Evolutionary conservation across 2,113 vertebrate genomes (phyloP), one percentile per base, ranked within the genome.

Genomic region (Menidia beryllina): DNA sequence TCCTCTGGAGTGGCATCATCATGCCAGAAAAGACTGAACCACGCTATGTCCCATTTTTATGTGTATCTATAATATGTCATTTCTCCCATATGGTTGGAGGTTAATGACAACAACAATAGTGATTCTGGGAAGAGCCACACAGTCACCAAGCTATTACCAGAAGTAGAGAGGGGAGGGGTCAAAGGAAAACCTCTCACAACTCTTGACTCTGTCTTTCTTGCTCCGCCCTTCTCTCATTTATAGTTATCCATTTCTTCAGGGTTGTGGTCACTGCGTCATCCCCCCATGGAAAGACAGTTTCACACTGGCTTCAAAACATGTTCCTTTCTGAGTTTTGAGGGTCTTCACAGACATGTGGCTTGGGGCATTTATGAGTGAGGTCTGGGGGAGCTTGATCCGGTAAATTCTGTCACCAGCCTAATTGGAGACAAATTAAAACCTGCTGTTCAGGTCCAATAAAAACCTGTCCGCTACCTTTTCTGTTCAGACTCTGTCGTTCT

Each of bases 341-440:
- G 76, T 86, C 66, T 62, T 70, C 56, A 72, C 52, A 56, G 59
- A 68, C 65, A 64, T 54, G 21, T 5, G 48, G 52, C 45, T 49
- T 34, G 27, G 49, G 69, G 70, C 53, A 72, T 88, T 86, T 83
- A 85, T 72, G 84, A 86, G 72, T 78, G 67, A 86, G 71, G 77
- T 81, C 68, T 57, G 57, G 25, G 63, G 71, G 69, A 84, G 67
- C 34, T 72, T 81, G 77, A 86, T 91, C 85, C 70, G 78, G 87
- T 92, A 92, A 93, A 92, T 90, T 77, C 87, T 92, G 91, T 92
- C 86, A 92, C 90, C 83, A 56, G 79, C 83, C 89, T 92, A 92
- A 92, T 90, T 92, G 86, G 79, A 83, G 84, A 82, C 84, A 91
- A 92, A 92, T 91, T 88, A 89, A 89, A 91, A 64, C 89, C 87